Evolutionary conservation across 1,140 invertebrate genomes (phyloP).

Genomic region (Drosophila simulans): DNA sequence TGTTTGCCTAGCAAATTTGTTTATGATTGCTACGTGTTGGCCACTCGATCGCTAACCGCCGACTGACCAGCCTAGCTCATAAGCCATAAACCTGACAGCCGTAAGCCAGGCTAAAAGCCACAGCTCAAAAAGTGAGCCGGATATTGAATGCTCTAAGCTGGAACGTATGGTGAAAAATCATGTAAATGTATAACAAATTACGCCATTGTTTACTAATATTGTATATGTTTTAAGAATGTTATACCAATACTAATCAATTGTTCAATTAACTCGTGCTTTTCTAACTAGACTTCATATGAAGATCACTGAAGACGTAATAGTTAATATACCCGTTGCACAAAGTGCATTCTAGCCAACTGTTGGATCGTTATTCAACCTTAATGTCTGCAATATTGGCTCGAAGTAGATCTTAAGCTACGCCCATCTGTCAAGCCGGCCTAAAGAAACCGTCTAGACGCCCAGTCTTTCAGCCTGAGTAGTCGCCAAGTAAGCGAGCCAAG

Average conservation of each 20-base stretch:
- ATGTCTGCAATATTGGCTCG: constrained; percentile 38
- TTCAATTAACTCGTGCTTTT: no score
- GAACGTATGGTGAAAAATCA: background rate
- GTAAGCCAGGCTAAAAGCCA: constrained; percentile 32
- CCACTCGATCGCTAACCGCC: constrained; percentile 67
- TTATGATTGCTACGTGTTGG: constrained; percentile 72
- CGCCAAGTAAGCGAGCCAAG: constrained; percentile 38
- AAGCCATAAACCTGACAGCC: constrained; percentile 43
- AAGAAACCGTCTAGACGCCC: constrained; percentile 33
- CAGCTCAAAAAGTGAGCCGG: background rate
- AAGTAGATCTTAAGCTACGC: constrained; percentile 51
- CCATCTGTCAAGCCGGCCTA: constrained; percentile 37
- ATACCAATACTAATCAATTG: no score
- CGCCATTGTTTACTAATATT: no score
- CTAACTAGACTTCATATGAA: background rate
- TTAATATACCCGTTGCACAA: background rate
- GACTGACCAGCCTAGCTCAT: constrained; percentile 49
- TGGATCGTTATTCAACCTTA: constrained; percentile 37
- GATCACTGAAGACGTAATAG: background rate
- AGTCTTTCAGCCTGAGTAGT: constrained; percentile 49
- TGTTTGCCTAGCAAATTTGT: constrained; percentile 45
- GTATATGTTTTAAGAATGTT: no score
- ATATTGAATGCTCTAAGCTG: constrained; percentile 15
- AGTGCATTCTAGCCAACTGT: constrained; percentile 1
- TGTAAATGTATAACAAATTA: no score